Percentiles rank a stretch among this genome's conserved stretches.
Conservation (phyloP, 2,888 invertebrate genomes). For the Xanthorhoe designata region DNA sequence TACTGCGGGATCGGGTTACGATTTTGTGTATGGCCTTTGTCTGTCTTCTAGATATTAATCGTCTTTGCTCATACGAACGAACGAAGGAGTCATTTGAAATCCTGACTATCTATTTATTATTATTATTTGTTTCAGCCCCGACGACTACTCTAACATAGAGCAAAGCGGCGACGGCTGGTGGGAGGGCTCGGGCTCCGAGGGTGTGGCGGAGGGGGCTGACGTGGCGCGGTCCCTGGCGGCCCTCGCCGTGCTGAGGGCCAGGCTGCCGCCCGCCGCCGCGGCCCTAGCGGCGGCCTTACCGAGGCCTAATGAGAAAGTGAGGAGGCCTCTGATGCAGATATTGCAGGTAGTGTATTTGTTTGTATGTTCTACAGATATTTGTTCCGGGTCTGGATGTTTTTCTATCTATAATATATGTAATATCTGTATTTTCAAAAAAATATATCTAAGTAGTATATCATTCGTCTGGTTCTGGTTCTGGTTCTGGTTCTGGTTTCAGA, state of each 20-base stretch:
- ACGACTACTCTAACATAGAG: slow-evolving; percentile 29
- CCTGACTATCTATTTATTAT: too few species aligned
- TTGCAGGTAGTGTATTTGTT: slow-evolving; percentile 60
- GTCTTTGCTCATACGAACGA: too few species aligned
- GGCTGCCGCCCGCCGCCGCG: slow-evolving; percentile 54
- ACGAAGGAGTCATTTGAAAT: too few species aligned
- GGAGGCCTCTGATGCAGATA: slow-evolving; percentile 63
- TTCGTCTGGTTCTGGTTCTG: too few species aligned
- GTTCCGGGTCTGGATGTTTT: too few species aligned
- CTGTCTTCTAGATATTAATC: too few species aligned
- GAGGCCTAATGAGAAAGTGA: slow-evolving; percentile 45
- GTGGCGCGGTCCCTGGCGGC: slow-evolving; percentile 75
- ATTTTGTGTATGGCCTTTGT: too few species aligned
- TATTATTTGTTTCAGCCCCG: slow-evolving; percentile 10
- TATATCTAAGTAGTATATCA: too few species aligned
- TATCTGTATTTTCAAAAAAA: too few species aligned
- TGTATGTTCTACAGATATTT: not conserved
- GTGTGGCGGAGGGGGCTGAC: slow-evolving; percentile 75
- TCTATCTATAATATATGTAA: too few species aligned
- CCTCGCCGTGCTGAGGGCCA: slow-evolving; percentile 66
- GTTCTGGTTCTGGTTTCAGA: too few species aligned
- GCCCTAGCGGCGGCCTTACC: slow-evolving; percentile 53
- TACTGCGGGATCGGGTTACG: too few species aligned
- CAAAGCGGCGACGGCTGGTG: slow-evolving; percentile 23
- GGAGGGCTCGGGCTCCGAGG: slow-evolving; percentile 55